Percentiles rank a stretch among this genome's conserved stretches.
Conservation (phyloP, 2,113 vertebrate species). For the Aspidoscelis tigris region DNA sequence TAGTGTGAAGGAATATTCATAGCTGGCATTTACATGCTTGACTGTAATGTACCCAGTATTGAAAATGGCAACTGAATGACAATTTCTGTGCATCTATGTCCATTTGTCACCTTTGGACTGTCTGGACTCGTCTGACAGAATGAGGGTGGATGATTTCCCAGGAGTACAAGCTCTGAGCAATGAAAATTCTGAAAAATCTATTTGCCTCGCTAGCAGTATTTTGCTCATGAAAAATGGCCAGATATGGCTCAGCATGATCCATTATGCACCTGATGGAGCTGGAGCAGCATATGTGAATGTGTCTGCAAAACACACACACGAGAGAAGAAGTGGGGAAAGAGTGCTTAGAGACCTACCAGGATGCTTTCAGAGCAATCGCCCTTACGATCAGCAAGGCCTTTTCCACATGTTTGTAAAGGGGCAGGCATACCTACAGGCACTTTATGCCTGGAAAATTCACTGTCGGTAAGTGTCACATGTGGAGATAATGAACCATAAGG, state of each 20-base stretch:
- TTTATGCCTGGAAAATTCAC: not conserved
- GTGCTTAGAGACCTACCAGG: not conserved
- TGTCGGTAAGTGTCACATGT: not conserved
- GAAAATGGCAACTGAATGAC: not conserved
- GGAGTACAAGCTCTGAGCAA: not conserved
- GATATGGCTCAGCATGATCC: not conserved
- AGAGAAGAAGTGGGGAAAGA: constrained; percentile 8
- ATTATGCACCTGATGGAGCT: constrained; percentile 17
- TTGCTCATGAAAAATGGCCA: not conserved
- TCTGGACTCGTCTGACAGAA: constrained; percentile 20
- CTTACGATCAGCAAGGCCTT: not conserved
- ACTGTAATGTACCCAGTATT: not conserved
- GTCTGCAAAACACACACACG: not conserved
- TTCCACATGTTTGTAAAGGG: not conserved
- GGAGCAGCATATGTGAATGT: not conserved
- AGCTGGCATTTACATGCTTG: not conserved
- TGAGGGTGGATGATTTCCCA: constrained; percentile 16
- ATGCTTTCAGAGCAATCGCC: constrained; percentile 16
- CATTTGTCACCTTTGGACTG: not conserved
- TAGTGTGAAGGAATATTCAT: not conserved
- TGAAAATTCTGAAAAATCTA: not conserved
- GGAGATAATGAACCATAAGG: constrained; percentile 26
- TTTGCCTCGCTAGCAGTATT: not conserved
- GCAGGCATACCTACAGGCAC: not conserved
- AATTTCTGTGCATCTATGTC: not conserved